Conservation (phyloP, 2,113 vertebrate species). For the Cephalophus harveyi region DNA sequence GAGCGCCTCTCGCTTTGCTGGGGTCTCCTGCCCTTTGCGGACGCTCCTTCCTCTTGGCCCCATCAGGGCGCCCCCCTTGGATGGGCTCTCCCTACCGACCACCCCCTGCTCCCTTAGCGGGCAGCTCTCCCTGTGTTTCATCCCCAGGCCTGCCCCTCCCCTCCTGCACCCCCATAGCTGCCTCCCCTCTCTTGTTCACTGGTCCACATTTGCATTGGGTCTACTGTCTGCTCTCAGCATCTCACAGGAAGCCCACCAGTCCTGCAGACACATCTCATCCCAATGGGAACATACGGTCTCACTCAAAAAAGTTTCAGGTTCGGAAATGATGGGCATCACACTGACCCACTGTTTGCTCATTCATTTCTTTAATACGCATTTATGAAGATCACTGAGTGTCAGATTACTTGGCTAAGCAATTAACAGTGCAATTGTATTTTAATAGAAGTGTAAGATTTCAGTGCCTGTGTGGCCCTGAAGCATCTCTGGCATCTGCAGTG, state of each 20-base stretch:
- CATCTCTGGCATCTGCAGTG: not conserved
- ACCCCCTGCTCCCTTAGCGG: not conserved
- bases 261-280: not conserved
- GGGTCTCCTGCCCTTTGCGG: not conserved
- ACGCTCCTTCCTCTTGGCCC: not conserved
- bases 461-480: rapidly evolving
- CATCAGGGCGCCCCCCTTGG: not conserved
- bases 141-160: not conserved
- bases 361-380: not conserved
- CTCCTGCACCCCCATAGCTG: rapidly evolving
- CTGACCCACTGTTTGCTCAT: not conserved
- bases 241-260: not conserved
- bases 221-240: not conserved
- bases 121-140: rapidly evolving
- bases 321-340: not conserved
- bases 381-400: not conserved
- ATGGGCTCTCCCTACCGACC: not conserved
- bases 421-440: not conserved
- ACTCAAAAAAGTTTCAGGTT: not conserved
- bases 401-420: not conserved
- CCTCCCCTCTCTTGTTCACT: not conserved
- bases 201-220: not conserved
- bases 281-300: not conserved
- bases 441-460: not conserved
- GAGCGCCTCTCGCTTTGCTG: not conserved